Base-by-base conservation (phyloP, 2,888 invertebrate species). In the Aspidapion aeneum region DNA sequence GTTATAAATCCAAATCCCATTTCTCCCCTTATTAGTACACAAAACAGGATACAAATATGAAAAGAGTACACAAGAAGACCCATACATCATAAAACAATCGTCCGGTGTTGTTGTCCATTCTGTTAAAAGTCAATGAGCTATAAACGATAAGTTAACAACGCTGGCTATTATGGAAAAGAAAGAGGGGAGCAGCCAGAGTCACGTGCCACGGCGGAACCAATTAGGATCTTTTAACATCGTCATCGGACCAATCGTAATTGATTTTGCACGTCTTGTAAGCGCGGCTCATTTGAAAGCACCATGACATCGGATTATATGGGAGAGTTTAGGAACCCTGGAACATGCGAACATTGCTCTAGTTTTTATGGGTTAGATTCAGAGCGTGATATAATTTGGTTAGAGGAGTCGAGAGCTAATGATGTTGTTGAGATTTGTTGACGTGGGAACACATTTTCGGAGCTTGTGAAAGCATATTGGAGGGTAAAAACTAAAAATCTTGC, bases 151-250 rank as follows among this genome's bases (percentile, higher is more conserved):
- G 68, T 66, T 67, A 66, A 69, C 69, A 63, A 56, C 63, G 35
- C 35, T n/a, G 35, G 35, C 35, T 35, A n/a, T n/a, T n/a, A n/a
- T n/a, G 35, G 35, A n/a, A n/a, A n/a, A 49, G 67, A 66, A 67
- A 69, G 68, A n/a, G 57, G 63, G 52, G 50, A 22, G 48, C 5
- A 58, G 49, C 22, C 22, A 20, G n/a, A n/a, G 84, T 85, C 86
- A 84, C 86, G 86, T 86, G 85, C 75, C 83, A 63, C 73, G 77
- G 80, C 84, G 82, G 79, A 80, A 79, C 84, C 82, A 85, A 86
- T 85, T 82, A 71, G 63, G 60, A 64, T 63, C 69, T 72, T 76
- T 75, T 72, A 70, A 61, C 62, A 64, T 64, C 63, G 63, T 66
- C 70, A 64, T 66, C 72, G 74, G 73, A 68, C 76, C 74, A 75